These are phyloP conservation scores for Ctenodactylus gundi DNA, from an alignment of 2,113 vertebrate species.

Conservation along the genomic window DNA sequence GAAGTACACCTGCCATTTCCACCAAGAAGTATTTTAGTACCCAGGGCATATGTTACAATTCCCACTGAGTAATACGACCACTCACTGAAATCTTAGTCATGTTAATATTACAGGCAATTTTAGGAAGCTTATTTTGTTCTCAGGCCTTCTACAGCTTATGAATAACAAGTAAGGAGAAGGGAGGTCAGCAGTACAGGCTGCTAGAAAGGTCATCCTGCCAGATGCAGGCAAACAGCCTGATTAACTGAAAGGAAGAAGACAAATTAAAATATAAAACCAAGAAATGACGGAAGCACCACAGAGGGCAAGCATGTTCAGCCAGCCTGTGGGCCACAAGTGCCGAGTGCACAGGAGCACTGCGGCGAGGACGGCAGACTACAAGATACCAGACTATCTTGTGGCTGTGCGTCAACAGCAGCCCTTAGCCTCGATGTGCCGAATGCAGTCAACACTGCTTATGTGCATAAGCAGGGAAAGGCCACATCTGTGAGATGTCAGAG, in stretches of 20 bases:
- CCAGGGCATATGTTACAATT: background rate
- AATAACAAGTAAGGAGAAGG: background rate
- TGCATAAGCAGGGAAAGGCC: no score
- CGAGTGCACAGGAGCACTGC: no score
- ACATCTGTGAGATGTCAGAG: no score
- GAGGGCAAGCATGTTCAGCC: no score
- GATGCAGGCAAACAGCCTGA: background rate
- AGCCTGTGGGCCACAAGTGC: no score
- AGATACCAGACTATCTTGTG: no score
- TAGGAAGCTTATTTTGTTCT: background rate
- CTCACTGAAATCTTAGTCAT: background rate
- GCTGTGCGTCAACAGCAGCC: no score
- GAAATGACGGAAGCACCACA: background rate
- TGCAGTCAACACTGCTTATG: no score
- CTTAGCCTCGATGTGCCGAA: no score
- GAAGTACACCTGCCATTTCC: background rate
- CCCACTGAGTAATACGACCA: background rate
- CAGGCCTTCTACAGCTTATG: background rate
- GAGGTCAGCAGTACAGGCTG: background rate
- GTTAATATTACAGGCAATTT: background rate
- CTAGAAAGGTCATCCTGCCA: background rate
- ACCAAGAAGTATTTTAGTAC: background rate
- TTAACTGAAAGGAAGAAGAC: background rate
- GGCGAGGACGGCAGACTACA: no score
- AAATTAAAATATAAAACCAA: conserved; percentile 31